These are phyloP conservation scores for Drosophila setosimentum DNA, from an alignment of 2,888 invertebrate species.

Conservation along the genomic window DNA sequence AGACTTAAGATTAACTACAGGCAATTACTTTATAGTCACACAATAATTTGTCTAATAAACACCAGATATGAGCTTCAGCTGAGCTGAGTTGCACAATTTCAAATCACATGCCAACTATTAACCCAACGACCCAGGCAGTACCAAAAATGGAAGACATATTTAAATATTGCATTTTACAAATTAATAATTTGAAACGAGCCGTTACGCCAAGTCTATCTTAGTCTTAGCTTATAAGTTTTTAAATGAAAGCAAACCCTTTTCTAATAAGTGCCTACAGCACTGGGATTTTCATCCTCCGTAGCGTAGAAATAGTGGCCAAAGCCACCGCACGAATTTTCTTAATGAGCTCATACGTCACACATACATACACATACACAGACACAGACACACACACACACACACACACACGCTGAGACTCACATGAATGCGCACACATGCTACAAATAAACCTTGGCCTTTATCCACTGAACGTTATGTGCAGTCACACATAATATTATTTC, in stretches of 20 bases:
- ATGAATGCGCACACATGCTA: slow-evolving; percentile 4
- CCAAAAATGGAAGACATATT: not conserved
- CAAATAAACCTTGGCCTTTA: slow-evolving; percentile 50
- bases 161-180: not conserved
- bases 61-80: not conserved
- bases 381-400: slow-evolving; percentile 7
- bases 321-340: slow-evolving; percentile 68
- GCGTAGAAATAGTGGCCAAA: slow-evolving; percentile 65
- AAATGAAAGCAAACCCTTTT: not conserved
- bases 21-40: too few species aligned
- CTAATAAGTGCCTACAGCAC: slow-evolving; percentile 1
- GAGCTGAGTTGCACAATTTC: not conserved
- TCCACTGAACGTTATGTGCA: slow-evolving; percentile 47
- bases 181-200: not conserved
- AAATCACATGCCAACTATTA: not conserved
- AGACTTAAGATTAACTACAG: not conserved
- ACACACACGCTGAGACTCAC: slow-evolving; percentile 6
- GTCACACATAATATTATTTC: slow-evolving; percentile 44
- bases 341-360: slow-evolving; percentile 65
- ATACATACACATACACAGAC: slow-evolving; percentile 19
- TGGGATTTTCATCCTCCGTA: slow-evolving; percentile 16
- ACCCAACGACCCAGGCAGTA: too few species aligned
- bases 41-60: not conserved
- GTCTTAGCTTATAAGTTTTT: not conserved
- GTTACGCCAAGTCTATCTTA: not conserved